Base-by-base conservation (phyloP, 2,797 vertebrate species). In the Manis crassicaudata region DNA sequence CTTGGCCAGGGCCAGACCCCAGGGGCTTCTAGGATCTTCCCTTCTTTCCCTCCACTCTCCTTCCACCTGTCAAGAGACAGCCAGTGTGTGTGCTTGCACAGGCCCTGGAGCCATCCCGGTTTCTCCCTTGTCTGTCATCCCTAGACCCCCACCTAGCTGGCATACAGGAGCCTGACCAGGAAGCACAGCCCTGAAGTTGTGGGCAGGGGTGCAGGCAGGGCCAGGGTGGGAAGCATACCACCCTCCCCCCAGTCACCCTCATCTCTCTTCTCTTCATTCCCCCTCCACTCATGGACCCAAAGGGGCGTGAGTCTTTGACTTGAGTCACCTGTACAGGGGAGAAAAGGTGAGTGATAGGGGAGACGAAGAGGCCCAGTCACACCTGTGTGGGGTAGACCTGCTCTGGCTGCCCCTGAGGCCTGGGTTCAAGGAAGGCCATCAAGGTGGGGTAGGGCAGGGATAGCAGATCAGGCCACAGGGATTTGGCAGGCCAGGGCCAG, bases 11-110 rank as follows among this genome's bases (percentile, higher is more conserved):
- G 50, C 43, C 18, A 13, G 54, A 46, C 46, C 46, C 11, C 46
- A 46, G 75, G 79, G 79, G 40, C 77, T 81, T 68, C 88, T 67
- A 62, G 75, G 46, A 75, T 46, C 86, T 70, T 87, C 46, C 32
- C 40, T 37, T 76, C 56, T 68, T 88, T 89, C 29, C 32, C 32
- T 40, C 46, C 37, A 7, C 60, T 35, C 27, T 40, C 29, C 20
- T 35, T 29, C 11, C 18, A 27, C 50, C 72, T 52, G 37, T 50
- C 29, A 32, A 2, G 7, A n/a, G 20, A 72, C 65, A 35, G 63
- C 1, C 73, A 32, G 5, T 16, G 4, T 3, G 20, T 12, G 20
- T 12, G 1, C 29, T 10, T 27, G 12, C 56, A 17, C 3, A 21
- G 4, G 8, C 21, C 32, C 77, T 21, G 56, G 25, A 32, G 60